Evolutionary conservation across 2,797 vertebrate species (phyloP).

Genomic region (Cossypha polioptera): DNA sequence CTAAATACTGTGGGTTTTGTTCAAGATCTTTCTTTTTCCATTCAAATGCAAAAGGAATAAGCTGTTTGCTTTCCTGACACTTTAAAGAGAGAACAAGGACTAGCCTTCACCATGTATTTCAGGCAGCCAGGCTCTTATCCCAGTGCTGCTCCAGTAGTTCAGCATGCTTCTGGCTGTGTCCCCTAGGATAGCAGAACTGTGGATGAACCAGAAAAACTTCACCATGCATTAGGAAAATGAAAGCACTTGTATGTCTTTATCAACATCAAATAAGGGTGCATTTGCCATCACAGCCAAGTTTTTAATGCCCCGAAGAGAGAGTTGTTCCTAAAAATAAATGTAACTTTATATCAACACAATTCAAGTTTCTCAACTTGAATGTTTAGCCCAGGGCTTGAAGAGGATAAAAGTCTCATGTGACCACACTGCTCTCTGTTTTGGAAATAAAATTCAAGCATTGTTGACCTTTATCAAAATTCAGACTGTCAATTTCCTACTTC

Average conservation of each 20-base stretch:
- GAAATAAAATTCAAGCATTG: background rate
- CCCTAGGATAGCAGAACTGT: background rate
- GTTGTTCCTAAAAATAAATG: constrained; percentile 35
- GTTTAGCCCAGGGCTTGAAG: background rate
- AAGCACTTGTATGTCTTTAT: constrained; percentile 41
- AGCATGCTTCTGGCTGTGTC: background rate
- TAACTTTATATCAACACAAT: constrained; percentile 12
- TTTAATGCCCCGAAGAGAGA: background rate
- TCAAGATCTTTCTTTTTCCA: background rate
- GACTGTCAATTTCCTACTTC: background rate
- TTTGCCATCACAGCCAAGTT: constrained; percentile 35
- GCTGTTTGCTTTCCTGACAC: background rate
- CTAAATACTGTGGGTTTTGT: background rate
- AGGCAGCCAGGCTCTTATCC: background rate
- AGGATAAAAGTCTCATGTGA: background rate
- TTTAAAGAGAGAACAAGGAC: background rate
- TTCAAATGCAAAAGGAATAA: background rate
- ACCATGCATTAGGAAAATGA: constrained; percentile 37
- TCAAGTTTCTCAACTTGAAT: constrained; percentile 18
- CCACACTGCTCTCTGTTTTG: background rate
- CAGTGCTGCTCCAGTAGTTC: background rate
- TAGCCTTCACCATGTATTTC: background rate
- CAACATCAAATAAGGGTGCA: constrained; percentile 7
- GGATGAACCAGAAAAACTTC: constrained; percentile 57
- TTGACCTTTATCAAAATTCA: background rate